phyloP scores from a whole-genome alignment of 1,140 invertebrate genomes.

The Bombus picipes region DNA sequence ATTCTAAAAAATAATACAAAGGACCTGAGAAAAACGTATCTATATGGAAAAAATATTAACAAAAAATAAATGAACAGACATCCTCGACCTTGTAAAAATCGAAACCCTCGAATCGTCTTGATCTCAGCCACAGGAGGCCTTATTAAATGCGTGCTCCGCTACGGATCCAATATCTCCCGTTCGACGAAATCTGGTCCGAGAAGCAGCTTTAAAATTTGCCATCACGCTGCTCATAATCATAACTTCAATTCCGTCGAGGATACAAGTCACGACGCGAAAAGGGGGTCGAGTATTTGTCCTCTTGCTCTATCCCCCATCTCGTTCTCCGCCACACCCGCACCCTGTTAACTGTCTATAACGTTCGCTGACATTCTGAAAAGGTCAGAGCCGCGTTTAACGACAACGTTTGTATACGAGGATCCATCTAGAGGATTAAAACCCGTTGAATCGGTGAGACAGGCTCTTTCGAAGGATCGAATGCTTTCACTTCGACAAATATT shows the following conservation, averaged over 20 bases:
- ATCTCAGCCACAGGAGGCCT: background rate
- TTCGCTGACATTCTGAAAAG: conserved; percentile 42
- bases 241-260: conserved; percentile 35
- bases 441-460: background rate
- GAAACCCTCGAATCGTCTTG: background rate
- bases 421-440: conserved; percentile 40
- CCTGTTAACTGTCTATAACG: conserved; percentile 2
- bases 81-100: background rate
- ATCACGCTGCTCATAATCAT: conserved; percentile 33
- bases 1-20: background rate
- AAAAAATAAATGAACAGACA: background rate
- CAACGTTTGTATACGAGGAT: conserved; percentile 13
- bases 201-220: conserved; percentile 35
- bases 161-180: conserved; percentile 26
- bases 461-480: background rate
- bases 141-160: conserved; percentile 3
- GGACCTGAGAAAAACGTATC: fast-evolving
- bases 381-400: conserved; percentile 34
- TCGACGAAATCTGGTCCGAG: background rate
- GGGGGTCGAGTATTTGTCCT: background rate
- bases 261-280: conserved; percentile 1
- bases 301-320: too few relatives aligned
- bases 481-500: conserved; percentile 18
- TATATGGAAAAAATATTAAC: background rate
- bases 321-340: background rate